Evolutionary conservation across 2,888 invertebrate genomes (phyloP).

Genomic region (Rosalia funebris): DNA sequence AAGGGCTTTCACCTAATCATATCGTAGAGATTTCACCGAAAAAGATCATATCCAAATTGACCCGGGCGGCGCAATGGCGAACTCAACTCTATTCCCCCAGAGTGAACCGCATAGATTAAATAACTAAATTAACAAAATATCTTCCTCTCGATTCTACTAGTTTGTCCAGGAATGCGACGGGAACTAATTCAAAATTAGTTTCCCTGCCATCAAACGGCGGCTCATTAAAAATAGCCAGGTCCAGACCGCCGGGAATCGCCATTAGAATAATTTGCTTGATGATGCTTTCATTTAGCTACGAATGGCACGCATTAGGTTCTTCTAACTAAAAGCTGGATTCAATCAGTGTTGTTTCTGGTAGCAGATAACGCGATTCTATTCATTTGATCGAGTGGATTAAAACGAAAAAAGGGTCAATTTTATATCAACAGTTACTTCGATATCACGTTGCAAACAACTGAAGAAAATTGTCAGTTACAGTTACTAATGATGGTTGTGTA

Average conservation of each 20-base stretch:
- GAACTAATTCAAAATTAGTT: slow-evolving; percentile 11
- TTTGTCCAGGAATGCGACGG: neutral
- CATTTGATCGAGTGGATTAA: too few relatives aligned
- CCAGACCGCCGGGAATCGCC: neutral
- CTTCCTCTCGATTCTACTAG: neutral
- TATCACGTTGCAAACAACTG: too few relatives aligned
- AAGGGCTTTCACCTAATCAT: too few relatives aligned
- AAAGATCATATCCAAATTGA: too few relatives aligned
- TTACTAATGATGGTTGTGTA: too few relatives aligned
- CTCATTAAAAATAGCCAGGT: slow-evolving; percentile 2
- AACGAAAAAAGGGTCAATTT: too few relatives aligned
- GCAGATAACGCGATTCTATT: neutral
- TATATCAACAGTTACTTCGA: too few relatives aligned
- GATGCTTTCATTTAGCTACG: slow-evolving; percentile 9
- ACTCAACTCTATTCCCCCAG: too few relatives aligned
- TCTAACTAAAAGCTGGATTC: neutral
- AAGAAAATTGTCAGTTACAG: too few relatives aligned
- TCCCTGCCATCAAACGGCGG: neutral
- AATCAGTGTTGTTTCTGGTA: slow-evolving; percentile 4
- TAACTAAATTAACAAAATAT: neutral
- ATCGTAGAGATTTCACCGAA: too few relatives aligned
- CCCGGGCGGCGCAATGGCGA: too few relatives aligned
- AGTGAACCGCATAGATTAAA: too few relatives aligned
- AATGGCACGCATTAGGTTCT: neutral
- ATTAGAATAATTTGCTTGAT: neutral